Percentiles rank a stretch among this genome's conserved stretches.
Conservation (phyloP, 2,113 vertebrate species). For the Charina bottae region DNA sequence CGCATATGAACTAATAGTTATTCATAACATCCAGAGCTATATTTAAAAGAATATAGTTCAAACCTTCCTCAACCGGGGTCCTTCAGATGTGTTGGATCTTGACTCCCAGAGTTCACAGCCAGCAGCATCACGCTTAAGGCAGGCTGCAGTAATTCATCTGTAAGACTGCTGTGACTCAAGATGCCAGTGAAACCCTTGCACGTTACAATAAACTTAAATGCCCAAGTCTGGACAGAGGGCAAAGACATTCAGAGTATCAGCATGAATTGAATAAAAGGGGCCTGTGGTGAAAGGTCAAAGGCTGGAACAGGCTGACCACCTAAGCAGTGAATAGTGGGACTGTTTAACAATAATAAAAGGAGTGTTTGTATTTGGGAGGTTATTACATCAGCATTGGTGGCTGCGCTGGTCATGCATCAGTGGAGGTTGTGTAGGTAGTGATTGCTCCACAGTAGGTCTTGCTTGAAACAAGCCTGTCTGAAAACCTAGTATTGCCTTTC, state of each 20-base stretch:
- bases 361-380: constrained; percentile 17
- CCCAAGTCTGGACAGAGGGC: constrained; percentile 15
- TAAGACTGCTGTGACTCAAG: not conserved
- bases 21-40: not conserved
- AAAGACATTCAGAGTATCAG: constrained; percentile 8
- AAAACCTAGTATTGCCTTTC: not conserved
- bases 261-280: constrained; percentile 15
- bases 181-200: not conserved
- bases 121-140: not conserved
- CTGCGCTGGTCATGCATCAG: constrained; percentile 6
- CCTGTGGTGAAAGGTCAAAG: constrained; percentile 28
- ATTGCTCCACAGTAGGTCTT: not conserved
- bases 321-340: constrained; percentile 13
- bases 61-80: not conserved
- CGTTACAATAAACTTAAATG: not conserved
- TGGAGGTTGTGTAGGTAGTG: not conserved
- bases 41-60: not conserved
- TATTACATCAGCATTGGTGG: constrained; percentile 19
- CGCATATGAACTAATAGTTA: not conserved
- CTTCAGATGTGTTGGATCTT: not conserved
- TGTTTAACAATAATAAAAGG: constrained; percentile 29
- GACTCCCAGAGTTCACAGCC: not conserved
- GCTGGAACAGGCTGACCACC: constrained; percentile 16
- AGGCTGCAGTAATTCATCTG: not conserved
- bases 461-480: not conserved